Base-by-base conservation (phyloP, 2,797 vertebrate genomes). In the Sebastes steindachneri region DNA sequence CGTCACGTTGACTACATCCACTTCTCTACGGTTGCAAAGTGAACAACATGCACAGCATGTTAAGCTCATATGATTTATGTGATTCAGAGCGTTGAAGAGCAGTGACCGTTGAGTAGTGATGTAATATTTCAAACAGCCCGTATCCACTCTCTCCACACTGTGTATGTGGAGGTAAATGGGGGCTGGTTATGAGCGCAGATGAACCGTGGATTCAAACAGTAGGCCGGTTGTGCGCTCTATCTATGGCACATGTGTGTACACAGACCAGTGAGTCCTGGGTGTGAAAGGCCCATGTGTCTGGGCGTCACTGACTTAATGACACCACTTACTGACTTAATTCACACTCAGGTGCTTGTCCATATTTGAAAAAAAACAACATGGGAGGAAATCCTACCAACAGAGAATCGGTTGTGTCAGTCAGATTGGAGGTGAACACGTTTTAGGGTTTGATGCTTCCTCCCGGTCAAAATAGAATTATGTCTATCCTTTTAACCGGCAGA, bases 221-320 rank as follows among this genome's bases (percentile, higher is more conserved):
- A 25, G 85, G 5, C 70, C 59, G 79, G 89, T 95, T 96, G 95
- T 95, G 89, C 60, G 80, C 83, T 66, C 86, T 83, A 89, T 93
- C 93, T 93, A 89, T 90, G 89, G 88, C 84, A 90, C 92, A 91
- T 94, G 95, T 95, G 93, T 93, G 88, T 77, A 85, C 88, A 80
- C 85, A 78, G 48, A 80, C 55, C 79, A 21, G 86, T 71, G 85
- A 82, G 84, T 84, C 35, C 68, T 64, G 82, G 51, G 73, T 41
- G 86, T 96, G 91, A 96, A 95, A 95, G 94, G 80, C 70, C 77
- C 35, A 31, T 93, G 95, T 95, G 95, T 95, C 85, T 93, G 87
- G 77, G 70, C 66, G 75, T 91, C 83, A 59, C 73, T 91, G 80
- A 92, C 85, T 94, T 96, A 96, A 95, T 95, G 90, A 95, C 91